phyloP scores from a whole-genome alignment of 2,888 invertebrate genomes.

The Liodrosophila aerea region DNA sequence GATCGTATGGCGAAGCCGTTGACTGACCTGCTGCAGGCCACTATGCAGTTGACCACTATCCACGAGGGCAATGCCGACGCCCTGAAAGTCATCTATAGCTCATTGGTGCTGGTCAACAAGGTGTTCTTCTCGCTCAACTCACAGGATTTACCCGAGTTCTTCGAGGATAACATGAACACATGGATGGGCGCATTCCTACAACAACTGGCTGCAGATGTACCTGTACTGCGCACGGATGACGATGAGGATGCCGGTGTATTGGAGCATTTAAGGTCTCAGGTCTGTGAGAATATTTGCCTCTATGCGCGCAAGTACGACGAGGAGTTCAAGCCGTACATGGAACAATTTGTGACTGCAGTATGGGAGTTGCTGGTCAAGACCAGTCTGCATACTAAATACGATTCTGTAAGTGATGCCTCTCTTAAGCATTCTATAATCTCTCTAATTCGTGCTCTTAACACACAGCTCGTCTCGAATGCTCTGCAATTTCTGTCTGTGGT shows the following conservation, averaged over 20 bases:
- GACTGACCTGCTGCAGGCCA: conserved; percentile 95
- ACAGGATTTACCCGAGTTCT: conserved; percentile 99
- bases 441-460: not conserved
- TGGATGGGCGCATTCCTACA: conserved; percentile 97
- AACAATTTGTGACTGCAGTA: conserved; percentile 95
- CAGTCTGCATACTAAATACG: conserved; percentile 93
- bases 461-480: conserved; percentile 96
- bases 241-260: conserved; percentile 94
- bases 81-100: conserved; percentile 93
- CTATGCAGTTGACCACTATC: conserved; percentile 90
- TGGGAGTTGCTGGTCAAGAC: conserved; percentile 95
- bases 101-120: conserved; percentile 93
- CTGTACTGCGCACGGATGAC: conserved; percentile 89
- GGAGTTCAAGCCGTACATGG: conserved; percentile 95
- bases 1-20: conserved; percentile 96
- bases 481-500: conserved; percentile 97
- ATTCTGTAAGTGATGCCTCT: conserved; percentile 86
- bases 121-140: conserved; percentile 98
- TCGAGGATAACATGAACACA: conserved; percentile 97
- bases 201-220: conserved; percentile 90
- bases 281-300: conserved; percentile 96
- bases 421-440: not conserved
- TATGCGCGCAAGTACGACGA: conserved; percentile 99
- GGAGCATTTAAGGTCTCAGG: conserved; percentile 96
- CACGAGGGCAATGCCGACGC: conserved; percentile 92